phyloP scores from a whole-genome alignment of 2,888 invertebrate genomes.

The Dryobota labecula region DNA sequence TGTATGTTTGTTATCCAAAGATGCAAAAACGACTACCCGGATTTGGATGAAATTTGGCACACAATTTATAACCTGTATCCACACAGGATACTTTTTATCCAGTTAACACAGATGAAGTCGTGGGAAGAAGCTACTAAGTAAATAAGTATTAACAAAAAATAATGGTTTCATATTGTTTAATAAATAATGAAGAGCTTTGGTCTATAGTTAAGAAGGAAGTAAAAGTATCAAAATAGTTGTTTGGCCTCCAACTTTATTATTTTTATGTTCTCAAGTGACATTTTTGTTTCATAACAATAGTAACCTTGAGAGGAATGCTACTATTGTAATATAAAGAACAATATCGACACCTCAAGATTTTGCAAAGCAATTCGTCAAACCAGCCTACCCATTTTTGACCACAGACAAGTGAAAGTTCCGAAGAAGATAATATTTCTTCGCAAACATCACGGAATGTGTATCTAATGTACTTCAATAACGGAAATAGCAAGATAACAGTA shows the following conservation, averaged over 20 bases:
- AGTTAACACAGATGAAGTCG: no score
- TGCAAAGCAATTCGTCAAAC: neutral
- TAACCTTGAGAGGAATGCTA: neutral
- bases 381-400: neutral
- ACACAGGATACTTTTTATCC: no score
- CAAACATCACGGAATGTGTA: neutral
- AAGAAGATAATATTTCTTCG: neutral
- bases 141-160: no score
- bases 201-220: neutral
- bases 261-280: neutral
- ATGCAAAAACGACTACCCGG: no score
- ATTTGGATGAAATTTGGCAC: no score
- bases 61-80: no score
- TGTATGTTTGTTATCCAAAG: no score
- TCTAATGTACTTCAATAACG: conserved; percentile 18
- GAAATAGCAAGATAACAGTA: conserved; percentile 30
- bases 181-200: no score
- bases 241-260: neutral
- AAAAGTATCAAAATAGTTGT: no score
- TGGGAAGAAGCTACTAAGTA: no score
- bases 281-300: neutral
- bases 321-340: rapidly evolving
- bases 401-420: conserved; percentile 7
- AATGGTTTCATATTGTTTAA: no score
- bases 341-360: neutral